These are phyloP conservation scores for Osmerus eperlanus DNA, from an alignment of 2,113 vertebrate genomes.

Conservation along the genomic window DNA sequence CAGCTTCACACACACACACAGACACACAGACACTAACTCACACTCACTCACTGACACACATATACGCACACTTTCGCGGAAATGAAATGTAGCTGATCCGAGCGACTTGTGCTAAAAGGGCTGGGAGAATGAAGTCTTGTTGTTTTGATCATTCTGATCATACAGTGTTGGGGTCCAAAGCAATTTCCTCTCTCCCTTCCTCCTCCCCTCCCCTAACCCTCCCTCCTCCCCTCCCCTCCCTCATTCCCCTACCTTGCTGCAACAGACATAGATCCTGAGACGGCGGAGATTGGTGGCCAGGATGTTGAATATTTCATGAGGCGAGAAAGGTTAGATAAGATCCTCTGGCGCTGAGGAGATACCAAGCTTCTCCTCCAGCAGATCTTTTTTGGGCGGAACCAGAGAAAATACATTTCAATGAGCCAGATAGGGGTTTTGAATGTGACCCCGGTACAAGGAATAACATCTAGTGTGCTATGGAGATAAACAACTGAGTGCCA, in stretches of 20 bases:
- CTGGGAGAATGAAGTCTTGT: constrained; percentile 25
- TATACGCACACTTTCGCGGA: background rate
- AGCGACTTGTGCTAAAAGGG: constrained; percentile 12
- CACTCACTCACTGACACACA: constrained; percentile 10
- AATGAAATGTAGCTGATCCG: constrained; percentile 12
- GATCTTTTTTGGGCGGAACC: constrained; percentile 43
- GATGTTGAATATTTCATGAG: constrained; percentile 75
- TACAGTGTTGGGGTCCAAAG: constrained; percentile 56
- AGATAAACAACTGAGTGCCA: too few relatives aligned
- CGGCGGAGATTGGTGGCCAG: constrained; percentile 69
- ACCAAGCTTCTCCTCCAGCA: constrained; percentile 25
- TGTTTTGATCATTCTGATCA: constrained; percentile 49
- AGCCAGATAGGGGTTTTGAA: constrained; percentile 32
- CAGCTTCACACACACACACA: constrained; percentile 9
- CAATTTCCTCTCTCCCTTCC: constrained; percentile 56
- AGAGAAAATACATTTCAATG: constrained; percentile 41
- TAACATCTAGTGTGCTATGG: background rate
- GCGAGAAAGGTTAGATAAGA: constrained; percentile 74
- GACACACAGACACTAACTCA: constrained; percentile 1
- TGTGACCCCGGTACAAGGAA: constrained; percentile 26
- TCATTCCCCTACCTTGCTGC: constrained; percentile 39
- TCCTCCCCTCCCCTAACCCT: background rate
- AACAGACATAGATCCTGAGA: constrained; percentile 68
- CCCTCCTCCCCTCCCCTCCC: constrained; percentile 10
- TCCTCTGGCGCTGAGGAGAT: constrained; percentile 59